A percentile compares a stretch with the other conserved stretches of the same genome.
These are phyloP conservation scores for Blera fallax DNA, from an alignment of 2,888 invertebrate species.

Conservation along the genomic window DNA sequence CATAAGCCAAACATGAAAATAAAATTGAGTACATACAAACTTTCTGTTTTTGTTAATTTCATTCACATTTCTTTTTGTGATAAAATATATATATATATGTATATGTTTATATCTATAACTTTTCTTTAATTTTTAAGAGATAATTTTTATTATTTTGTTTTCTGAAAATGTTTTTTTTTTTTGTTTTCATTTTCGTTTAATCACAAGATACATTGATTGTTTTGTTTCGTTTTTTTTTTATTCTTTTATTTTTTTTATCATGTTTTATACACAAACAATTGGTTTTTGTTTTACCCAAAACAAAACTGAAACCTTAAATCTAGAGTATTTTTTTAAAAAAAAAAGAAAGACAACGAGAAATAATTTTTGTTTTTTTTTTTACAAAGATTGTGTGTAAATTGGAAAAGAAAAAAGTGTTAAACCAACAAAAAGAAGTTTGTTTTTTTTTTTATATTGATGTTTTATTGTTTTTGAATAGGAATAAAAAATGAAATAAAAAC, in stretches of 20 bases:
- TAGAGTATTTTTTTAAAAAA: conserved; percentile 50
- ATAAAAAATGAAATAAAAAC: conserved; percentile 40
- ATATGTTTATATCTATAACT: conserved; percentile 36
- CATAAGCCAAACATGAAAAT: conserved; percentile 38
- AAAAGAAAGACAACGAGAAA: conserved; percentile 36
- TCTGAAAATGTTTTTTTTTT: conserved; percentile 58
- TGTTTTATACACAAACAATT: conserved; percentile 18
- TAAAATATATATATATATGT: conserved; percentile 52
- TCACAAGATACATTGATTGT: conserved; percentile 72
- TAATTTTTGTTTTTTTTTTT: conserved; percentile 8
- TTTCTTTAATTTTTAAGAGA: conserved; percentile 36
- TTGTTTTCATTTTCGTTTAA: conserved; percentile 64
- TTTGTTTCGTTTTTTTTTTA: conserved; percentile 53
- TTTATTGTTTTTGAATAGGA: conserved; percentile 3
- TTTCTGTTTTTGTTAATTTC: conserved; percentile 23
- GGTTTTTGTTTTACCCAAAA: conserved; percentile 33
- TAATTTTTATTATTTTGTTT: conserved; percentile 42
- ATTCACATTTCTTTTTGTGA: conserved; percentile 30
- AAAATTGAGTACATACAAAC: conserved; percentile 41
- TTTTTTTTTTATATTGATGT: conserved; percentile 6
- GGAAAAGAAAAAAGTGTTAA: conserved; percentile 7
- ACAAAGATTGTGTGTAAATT: conserved; percentile 4
- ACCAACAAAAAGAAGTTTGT: not conserved
- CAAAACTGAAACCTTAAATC: conserved; percentile 58
- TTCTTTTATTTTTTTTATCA: not conserved